Evolutionary conservation across 1,140 invertebrate species (phyloP), one percentile per base, ranked within the genome.

Genomic region (Pogonomyrmex californicus): DNA sequence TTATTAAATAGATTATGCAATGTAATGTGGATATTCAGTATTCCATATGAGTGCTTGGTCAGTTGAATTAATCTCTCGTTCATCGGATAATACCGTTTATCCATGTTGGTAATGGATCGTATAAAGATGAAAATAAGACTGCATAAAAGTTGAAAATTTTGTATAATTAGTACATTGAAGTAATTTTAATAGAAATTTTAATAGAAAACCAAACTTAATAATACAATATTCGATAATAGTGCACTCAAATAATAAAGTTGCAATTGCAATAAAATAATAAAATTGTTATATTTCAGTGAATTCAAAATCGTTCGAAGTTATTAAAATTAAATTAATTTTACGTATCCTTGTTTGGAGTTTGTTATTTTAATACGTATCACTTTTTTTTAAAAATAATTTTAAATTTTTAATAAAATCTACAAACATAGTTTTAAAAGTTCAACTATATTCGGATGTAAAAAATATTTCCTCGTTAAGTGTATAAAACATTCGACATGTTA

Each of bases 11-110:
- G 60, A 71, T 82, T 58, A n/a, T 44, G 51, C 56, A 33, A 65
- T 49, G 62, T 77, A 86, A 83, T 41, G 70, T 49, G 41, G 60
- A 38, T 76, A 87, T 86, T 76, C 76, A 63, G 88, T 76, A 68
- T 81, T 60, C 44, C 58, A 41, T 60, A 58, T 41, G 38, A 85
- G n/a, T 56, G 68, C 68, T 88, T 70, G 60, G 54, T 60, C 75
- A 51, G 66, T 23, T 65, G 71, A 86, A 90, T 89, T 89, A 89
- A 90, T 89, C 73, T 49, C 12, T 30, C 58, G 60, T 89, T 87
- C 81, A 87, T 88, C 71, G 71, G 54, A 23, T 82, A 73, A 82
- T 60, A 14, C 5, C 63, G 76, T 70, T 54, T 71, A 75, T 44
- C 23, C 44, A 47, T 38, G 56, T 49, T 63, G 73, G 63, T 81